A percentile compares a stretch with the other conserved stretches of the same genome.
These are phyloP conservation scores for Macaria notata DNA, from an alignment of 2,888 invertebrate species.

Conservation along the genomic window DNA sequence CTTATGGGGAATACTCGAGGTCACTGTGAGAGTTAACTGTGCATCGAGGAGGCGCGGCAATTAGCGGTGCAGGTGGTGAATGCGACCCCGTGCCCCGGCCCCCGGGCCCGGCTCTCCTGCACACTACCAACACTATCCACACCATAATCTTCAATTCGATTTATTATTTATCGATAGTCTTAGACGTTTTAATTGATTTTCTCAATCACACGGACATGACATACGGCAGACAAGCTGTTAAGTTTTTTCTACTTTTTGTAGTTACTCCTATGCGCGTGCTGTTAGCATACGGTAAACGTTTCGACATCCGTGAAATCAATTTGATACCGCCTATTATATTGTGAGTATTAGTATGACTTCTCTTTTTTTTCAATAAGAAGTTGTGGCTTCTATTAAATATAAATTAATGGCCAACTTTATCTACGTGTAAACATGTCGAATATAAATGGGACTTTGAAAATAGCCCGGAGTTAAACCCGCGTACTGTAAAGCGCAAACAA, in stretches of 20 bases:
- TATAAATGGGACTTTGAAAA: conserved; percentile 3
- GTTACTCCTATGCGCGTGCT: conserved; percentile 33
- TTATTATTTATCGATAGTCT: conserved; percentile 37
- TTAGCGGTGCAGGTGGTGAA: conserved; percentile 77
- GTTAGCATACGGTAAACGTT: conserved; percentile 38
- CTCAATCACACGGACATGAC: conserved; percentile 19
- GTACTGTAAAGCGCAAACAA: conserved; percentile 40
- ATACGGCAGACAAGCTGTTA: conserved; percentile 7
- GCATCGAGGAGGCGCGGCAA: conserved; percentile 72
- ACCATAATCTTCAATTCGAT: conserved; percentile 47
- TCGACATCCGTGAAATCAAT: conserved; percentile 41
- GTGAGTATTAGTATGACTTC: conserved; percentile 11
- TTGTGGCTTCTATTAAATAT: no score
- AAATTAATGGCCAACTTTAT: no score
- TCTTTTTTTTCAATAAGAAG: no score
- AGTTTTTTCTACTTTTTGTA: conserved; percentile 7
- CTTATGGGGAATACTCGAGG: conserved; percentile 51
- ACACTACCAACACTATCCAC: conserved; percentile 61
- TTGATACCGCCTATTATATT: conserved; percentile 39
- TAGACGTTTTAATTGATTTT: conserved; percentile 38
- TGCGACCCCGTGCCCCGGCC: conserved; percentile 66
- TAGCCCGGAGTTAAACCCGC: conserved; percentile 8
- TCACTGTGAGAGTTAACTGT: conserved; percentile 67
- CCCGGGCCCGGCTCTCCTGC: conserved; percentile 42
- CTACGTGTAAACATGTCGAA: no score